Conservation (phyloP, 30 jellyfish, hydroid and myxozoan species). For the Aurelia aurita region DNA sequence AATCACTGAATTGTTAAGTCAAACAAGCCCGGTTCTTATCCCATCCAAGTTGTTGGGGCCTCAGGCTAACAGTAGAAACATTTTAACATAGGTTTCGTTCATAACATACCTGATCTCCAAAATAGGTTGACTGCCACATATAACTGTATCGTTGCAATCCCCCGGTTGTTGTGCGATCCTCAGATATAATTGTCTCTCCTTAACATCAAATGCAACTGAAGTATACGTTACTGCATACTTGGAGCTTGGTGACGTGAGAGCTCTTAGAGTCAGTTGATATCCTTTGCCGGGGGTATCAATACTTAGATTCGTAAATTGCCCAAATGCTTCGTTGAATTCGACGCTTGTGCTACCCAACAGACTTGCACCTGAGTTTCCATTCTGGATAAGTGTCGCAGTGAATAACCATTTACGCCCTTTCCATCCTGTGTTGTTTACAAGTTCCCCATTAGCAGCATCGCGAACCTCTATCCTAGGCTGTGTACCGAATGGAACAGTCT, state of each 20-base stretch:
- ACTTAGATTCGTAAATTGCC: conserved; percentile 58
- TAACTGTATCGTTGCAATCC: conserved; percentile 83
- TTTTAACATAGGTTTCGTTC: too few species aligned
- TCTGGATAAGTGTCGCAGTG: conserved; percentile 59
- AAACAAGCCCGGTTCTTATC: too few species aligned
- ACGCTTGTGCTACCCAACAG: conserved; percentile 70
- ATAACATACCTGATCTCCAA: conserved; percentile 48
- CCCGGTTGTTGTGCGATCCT: conserved; percentile 84
- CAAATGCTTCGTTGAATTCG: conserved; percentile 44
- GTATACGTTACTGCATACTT: conserved; percentile 46
- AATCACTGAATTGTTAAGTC: too few species aligned
- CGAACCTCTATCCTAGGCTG: conserved; percentile 83
- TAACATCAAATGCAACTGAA: conserved; percentile 64
- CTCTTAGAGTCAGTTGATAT: conserved; percentile 50
- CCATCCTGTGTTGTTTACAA: conserved; percentile 83
- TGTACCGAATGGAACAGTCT: conserved; percentile 65
- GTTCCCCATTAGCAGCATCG: conserved; percentile 77
- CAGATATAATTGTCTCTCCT: conserved; percentile 69
- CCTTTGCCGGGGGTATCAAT: conserved; percentile 78
- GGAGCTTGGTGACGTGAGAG: conserved; percentile 68
- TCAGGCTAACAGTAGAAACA: too few species aligned
- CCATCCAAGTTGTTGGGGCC: too few species aligned
- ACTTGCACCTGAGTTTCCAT: conserved; percentile 49
- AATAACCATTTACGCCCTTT: conserved; percentile 81
- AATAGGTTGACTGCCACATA: conserved; percentile 88